Evolutionary conservation across 1,140 invertebrate species (phyloP), one percentile per base, ranked within the genome.

Genomic region (Micrasema longulum): DNA sequence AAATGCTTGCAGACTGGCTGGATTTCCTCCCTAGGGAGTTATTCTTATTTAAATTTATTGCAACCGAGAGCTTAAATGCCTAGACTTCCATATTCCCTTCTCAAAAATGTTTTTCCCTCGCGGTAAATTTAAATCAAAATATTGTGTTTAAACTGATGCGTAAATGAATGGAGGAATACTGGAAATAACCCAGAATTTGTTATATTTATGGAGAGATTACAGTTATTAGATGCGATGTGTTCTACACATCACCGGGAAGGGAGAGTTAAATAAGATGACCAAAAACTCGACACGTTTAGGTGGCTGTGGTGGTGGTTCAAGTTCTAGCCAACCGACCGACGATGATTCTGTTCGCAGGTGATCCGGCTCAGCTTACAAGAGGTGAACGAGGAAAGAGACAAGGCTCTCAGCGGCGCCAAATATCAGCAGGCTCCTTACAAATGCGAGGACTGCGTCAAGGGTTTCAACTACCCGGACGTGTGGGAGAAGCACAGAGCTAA

Each of bases 401-500:
- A 7, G 3, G 67, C 55, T 26, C 41, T 67, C 23, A 71, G 77
- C n/a, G 76, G 65, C 1, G 78, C 79, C 2, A 77, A 78, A 23
- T 85, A 82, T 52, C 55, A 77, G 9, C 65, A 78, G 5, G 73
- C 80, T 0, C 80, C 80, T 0, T 82, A 78, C 71, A 82, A 82
- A 62, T 85, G 84, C 65, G 76, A 80, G n/a, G 72, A 76, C 5
- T 85, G 84, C 35, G 80, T 81, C 1, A 81, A 81, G 74, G 82
- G 80, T 0, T 85, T 84, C 70, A 85, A 84, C 63, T 84, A 82
- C 47, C 79, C 83, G 22, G 83, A 85, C 55, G 84, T 85, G 0
- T 69, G 83, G 14, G 66, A 74, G 5, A 77, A 60, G 1, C 84
- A 85, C 62, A n/a, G n/a, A 77, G 81, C 78, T 76, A 78, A 41